These are phyloP conservation scores for Mionectes olivaceus DNA, from an alignment of 2,797 vertebrate species.

Conservation along the genomic window DNA sequence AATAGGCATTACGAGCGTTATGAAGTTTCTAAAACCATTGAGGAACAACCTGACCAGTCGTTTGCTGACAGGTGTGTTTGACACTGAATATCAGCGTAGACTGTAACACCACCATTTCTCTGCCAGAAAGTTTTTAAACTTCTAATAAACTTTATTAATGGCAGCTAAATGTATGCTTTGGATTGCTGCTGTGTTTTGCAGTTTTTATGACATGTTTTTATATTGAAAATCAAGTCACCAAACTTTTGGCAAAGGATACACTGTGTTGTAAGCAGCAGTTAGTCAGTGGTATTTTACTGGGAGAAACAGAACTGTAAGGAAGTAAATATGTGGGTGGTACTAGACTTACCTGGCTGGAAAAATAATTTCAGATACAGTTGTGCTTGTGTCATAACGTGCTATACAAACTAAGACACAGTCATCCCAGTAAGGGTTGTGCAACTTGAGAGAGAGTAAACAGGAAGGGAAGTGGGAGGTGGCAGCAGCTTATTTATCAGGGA, in stretches of 20 bases:
- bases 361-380: conserved; percentile 3
- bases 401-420: conserved; percentile 18
- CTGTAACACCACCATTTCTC: background rate
- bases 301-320: background rate
- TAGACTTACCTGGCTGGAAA: background rate
- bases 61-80: conserved; percentile 70
- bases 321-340: conserved; percentile 7
- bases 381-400: background rate
- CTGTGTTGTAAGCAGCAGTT: background rate
- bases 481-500: background rate
- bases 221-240: background rate
- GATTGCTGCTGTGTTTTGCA: background rate
- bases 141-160: background rate
- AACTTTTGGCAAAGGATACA: fast-evolving
- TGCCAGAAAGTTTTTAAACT: background rate
- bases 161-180: background rate
- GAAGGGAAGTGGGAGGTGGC: background rate
- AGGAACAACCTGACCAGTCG: conserved; percentile 48
- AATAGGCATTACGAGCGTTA: conserved; percentile 58
- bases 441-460: conserved; percentile 9
- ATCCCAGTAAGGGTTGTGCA: background rate
- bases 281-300: background rate
- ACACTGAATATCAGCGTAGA: background rate
- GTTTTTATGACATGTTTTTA: background rate
- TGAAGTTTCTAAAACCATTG: conserved; percentile 52